A percentile compares a stretch with the other conserved stretches of the same genome.
These are phyloP conservation scores for Drosophila melanosoma DNA, from an alignment of 2,888 invertebrate genomes.

Conservation along the genomic window DNA sequence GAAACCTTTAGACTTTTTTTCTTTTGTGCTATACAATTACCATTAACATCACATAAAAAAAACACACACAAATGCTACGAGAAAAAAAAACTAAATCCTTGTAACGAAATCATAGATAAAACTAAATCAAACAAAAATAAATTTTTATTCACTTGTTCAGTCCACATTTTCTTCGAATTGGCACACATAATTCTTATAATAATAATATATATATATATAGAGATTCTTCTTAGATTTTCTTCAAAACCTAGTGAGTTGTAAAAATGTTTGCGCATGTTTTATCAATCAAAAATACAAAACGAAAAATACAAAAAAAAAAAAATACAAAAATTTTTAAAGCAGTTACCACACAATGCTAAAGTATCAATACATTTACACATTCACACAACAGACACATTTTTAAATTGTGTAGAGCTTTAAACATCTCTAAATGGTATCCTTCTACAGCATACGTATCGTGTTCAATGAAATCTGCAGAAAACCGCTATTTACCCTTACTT, in stretches of 20 bases:
- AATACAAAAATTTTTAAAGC: slow-evolving; percentile 21
- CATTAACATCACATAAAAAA: slow-evolving; percentile 19
- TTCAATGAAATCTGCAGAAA: slow-evolving; percentile 24
- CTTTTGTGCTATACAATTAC: slow-evolving; percentile 30
- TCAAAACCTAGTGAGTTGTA: slow-evolving; percentile 70
- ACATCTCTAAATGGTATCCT: slow-evolving; percentile 58
- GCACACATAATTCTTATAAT: slow-evolving; percentile 54
- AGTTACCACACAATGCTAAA: slow-evolving; percentile 43
- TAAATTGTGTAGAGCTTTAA: slow-evolving; percentile 55
- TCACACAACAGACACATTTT: slow-evolving; percentile 20
- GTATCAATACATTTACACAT: slow-evolving; percentile 35
- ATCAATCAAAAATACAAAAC: slow-evolving; percentile 37
- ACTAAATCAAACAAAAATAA: slow-evolving; percentile 13
- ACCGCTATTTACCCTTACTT: slow-evolving; percentile 55
- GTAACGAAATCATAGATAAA: slow-evolving; percentile 3
- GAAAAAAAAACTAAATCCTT: slow-evolving; percentile 9
- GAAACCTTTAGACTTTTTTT: slow-evolving; percentile 15
- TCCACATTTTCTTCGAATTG: slow-evolving; percentile 56
- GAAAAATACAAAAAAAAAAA: not conserved
- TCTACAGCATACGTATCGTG: slow-evolving; percentile 30
- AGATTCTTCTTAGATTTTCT: slow-evolving; percentile 63
- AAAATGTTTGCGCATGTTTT: slow-evolving; percentile 76
- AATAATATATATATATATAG: slow-evolving; percentile 34
- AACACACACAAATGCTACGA: slow-evolving; percentile 21
- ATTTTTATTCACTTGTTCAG: slow-evolving; percentile 46